Base-by-base conservation (phyloP, 2,888 invertebrate species). In the Spilosoma lubricipeda region DNA sequence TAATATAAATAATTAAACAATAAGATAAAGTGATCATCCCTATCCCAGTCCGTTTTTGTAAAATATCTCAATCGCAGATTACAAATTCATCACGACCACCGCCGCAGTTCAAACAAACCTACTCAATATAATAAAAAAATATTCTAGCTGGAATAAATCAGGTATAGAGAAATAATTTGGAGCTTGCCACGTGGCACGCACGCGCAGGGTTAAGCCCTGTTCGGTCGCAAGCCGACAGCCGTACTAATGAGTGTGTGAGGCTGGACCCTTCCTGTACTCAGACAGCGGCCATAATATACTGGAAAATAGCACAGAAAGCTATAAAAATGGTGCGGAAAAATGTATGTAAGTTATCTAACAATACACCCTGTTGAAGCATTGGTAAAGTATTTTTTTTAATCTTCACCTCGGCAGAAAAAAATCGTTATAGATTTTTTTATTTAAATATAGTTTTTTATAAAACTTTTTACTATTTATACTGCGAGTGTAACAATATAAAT, bases 151-250 rank as follows among this genome's bases (percentile, higher is more conserved):
- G 91, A 92, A 81, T 92, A 93, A 93, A 94, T 94, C 92, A 93
- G 88, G 93, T 93, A 95, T 92, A 92, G 93, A 90, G 93, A 94
- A 95, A 94, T 93, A 93, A 87, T 87, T 88, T 80, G 87, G 81
- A 84, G 80, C 74, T 69, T 42, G 36, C 71, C 92, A 90, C 93
- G 90, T 87, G 92, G 74, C 78, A 70, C 82, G 64, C 91, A 90
- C 91, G 90, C 87, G 89, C 76, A 78, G 78, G 81, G 33, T 72
- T 78, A 82, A 80, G 83, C 77, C 78, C 77, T 52, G 64, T 45
- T 82, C 82, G 77, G 77, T 82, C 83, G 88, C 87, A 90, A 91
- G 90, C 90, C 89, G 92, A 90, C 92, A 90, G 87, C 90, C 90
- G 87, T 87, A 85, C 91, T 94, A 93, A 93, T 92, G 93, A 93